Conservation (phyloP, 2,797 vertebrate species). For the Euthynnus affinis region DNA sequence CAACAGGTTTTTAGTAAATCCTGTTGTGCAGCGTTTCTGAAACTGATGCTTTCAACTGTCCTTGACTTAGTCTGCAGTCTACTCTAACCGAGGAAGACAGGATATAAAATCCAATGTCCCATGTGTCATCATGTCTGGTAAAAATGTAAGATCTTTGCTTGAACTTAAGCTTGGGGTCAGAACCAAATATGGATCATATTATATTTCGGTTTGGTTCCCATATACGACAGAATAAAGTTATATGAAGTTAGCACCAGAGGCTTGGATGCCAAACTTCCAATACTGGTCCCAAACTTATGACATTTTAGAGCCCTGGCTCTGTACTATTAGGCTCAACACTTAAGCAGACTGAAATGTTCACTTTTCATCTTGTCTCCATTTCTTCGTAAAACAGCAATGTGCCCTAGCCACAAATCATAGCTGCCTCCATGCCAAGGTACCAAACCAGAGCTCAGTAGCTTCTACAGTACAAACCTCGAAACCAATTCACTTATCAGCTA, state of each 20-base stretch:
- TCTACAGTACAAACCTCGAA: constrained; percentile 53
- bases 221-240: constrained; percentile 37
- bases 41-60: constrained; percentile 14
- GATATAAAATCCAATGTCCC: constrained; percentile 17
- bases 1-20: neutral
- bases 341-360: constrained; percentile 25
- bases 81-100: neutral
- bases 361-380: constrained; percentile 26
- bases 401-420: constrained; percentile 20
- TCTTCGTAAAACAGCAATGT: constrained; percentile 22
- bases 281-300: constrained; percentile 17
- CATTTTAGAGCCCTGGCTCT: neutral
- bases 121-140: constrained; percentile 2
- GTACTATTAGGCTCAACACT: neutral
- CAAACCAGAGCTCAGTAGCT: constrained; percentile 49
- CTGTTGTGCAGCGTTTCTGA: neutral
- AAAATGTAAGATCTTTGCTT: constrained; percentile 27
- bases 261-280: constrained; percentile 15
- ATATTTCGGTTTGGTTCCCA: constrained; percentile 18
- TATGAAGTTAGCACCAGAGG: neutral
- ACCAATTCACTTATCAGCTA: constrained; percentile 80
- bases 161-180: constrained; percentile 14
- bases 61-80: constrained; percentile 7
- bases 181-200: constrained; percentile 37
- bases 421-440: constrained; percentile 43